Conservation (phyloP, 2,113 vertebrate species). For the Gallinago undulata region DNA sequence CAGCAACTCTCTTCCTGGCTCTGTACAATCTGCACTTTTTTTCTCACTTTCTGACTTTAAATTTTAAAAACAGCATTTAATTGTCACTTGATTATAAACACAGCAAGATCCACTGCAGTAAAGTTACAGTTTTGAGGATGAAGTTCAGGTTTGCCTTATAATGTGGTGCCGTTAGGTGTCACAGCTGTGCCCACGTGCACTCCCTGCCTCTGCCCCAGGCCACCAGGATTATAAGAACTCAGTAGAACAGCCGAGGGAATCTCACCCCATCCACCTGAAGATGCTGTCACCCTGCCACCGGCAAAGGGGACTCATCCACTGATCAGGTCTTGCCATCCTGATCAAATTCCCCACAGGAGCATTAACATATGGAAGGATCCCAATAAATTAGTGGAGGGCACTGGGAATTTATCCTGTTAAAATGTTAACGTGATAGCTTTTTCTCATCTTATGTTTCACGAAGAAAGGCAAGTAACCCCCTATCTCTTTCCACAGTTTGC, state of each 20-base stretch:
- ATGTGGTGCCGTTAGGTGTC: not conserved
- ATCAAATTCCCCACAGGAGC: fast-evolving
- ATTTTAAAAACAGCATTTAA: not conserved
- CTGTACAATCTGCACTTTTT: not conserved
- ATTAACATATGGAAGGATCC: not conserved
- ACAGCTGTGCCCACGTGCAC: fast-evolving
- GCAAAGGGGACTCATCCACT: not conserved
- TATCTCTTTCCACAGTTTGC: not conserved
- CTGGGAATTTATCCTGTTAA: not conserved
- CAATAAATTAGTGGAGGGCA: no score
- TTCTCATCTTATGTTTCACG: not conserved
- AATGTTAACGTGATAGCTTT: fast-evolving
- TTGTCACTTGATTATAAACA: not conserved
- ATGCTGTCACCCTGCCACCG: not conserved
- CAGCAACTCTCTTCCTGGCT: not conserved
- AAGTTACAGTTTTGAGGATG: not conserved
- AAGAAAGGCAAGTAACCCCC: not conserved
- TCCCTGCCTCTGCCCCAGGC: no score
- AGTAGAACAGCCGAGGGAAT: not conserved
- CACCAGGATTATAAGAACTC: not conserved
- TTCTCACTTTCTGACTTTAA: not conserved
- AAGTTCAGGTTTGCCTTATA: not conserved
- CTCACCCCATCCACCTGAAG: not conserved
- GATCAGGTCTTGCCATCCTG: not conserved
- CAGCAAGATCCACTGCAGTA: not conserved